These are phyloP conservation scores for Elephas maximus DNA, from an alignment of 2,113 vertebrate genomes.

Conservation along the genomic window DNA sequence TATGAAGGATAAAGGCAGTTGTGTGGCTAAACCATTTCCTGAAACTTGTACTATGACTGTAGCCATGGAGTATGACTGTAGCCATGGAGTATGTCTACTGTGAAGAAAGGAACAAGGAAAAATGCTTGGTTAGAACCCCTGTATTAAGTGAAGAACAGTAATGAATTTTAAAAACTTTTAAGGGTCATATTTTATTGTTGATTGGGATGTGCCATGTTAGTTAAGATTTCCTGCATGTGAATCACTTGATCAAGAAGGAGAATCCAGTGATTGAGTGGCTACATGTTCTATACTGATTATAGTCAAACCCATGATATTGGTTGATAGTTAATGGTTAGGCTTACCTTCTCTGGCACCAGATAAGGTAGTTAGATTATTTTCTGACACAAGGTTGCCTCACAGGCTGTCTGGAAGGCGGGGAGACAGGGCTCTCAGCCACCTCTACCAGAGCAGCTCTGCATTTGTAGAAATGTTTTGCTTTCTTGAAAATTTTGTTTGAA, in stretches of 20 bases:
- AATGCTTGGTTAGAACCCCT: not conserved
- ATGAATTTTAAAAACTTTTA: not conserved
- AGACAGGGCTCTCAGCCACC: not conserved
- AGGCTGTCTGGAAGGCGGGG: not conserved
- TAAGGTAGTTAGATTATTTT: not conserved
- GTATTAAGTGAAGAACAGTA: not conserved
- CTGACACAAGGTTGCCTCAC: not conserved
- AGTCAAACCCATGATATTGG: too few relatives aligned
- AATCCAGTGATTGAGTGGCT: not conserved
- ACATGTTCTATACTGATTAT: not conserved
- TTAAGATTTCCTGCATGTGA: not conserved
- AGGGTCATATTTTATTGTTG: not conserved
- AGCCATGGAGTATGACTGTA: not conserved
- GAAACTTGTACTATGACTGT: not conserved
- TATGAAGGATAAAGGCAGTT: not conserved
- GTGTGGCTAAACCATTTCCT: not conserved
- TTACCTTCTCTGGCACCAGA: not conserved
- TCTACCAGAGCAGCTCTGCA: not conserved
- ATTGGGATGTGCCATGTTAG: fast-evolving
- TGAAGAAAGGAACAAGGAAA: not conserved
- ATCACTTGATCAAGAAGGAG: not conserved
- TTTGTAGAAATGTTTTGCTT: not conserved
- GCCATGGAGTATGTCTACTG: not conserved
- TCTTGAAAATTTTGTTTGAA: not conserved
- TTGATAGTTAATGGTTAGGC: not conserved